A percentile compares a stretch with the other conserved stretches of the same genome.
Evolutionary conservation across 2,113 vertebrate species (phyloP).

Genomic region (Todiramphus saurophagus): DNA sequence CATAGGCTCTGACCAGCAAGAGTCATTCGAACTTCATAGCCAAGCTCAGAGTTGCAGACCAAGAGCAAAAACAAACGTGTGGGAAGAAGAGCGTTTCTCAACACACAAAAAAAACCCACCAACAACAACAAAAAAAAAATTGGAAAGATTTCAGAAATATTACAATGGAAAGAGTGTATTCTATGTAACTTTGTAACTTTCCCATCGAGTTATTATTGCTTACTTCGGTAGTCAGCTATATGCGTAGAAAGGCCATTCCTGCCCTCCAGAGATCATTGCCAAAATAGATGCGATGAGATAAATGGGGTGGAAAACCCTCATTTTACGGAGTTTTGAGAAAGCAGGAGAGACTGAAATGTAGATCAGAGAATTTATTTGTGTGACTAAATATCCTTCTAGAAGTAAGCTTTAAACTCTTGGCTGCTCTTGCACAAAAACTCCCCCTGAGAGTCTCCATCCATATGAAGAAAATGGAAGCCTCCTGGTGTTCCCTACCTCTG

Average conservation of each 20-base stretch:
- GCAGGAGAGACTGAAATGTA: background rate
- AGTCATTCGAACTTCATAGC: background rate
- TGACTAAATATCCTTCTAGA: constrained; percentile 4
- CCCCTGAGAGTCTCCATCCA: background rate
- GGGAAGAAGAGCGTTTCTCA: background rate
- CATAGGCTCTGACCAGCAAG: constrained; percentile 35
- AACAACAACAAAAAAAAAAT: background rate
- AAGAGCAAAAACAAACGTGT: background rate
- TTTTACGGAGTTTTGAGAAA: background rate
- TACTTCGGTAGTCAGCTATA: constrained; percentile 12
- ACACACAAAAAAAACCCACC: background rate
- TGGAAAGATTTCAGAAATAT: constrained; percentile 32
- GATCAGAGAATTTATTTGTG: background rate
- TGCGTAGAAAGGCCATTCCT: background rate
- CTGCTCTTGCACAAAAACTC: background rate
- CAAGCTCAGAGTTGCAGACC: background rate
- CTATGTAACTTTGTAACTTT: constrained; percentile 4
- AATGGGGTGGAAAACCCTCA: constrained; percentile 11
- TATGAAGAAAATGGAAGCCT: background rate
- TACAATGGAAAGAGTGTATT: constrained; percentile 33
- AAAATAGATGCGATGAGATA: background rate
- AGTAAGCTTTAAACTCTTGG: background rate
- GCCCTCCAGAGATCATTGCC: background rate
- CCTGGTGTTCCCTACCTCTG: background rate
- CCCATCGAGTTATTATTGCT: background rate